Evolutionary conservation across 2,797 vertebrate genomes (phyloP), one percentile per base, ranked within the genome.

Genomic region (Cuculus canorus): DNA sequence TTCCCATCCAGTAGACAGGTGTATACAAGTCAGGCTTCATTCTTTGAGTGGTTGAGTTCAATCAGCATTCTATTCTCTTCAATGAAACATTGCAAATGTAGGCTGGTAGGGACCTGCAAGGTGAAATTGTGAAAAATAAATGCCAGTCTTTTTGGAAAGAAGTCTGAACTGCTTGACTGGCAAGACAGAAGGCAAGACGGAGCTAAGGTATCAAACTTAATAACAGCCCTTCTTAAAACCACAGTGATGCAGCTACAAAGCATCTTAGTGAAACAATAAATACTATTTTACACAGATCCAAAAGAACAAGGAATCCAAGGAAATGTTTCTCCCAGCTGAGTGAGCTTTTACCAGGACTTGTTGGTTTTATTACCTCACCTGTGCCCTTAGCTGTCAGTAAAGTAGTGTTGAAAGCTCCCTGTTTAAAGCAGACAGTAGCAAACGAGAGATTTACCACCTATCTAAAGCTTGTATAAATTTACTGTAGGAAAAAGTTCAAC

Each of bases 301-400:
- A 82, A 70, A 88, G 93, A 76, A 0, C 52, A 92, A 79, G 45
- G 25, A 72, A 91, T 91, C 83, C 80, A 30, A 96, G 73, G 60
- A 66, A 95, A 90, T 56, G 75, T 93, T 89, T 93, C 81, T 95
- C 52, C 43, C 89, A 91, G 57, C n/a, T 85, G 61, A 97, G 95
- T 68, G 39, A 82, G 85, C 56, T 43, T 96, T 97, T 95, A 76
- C 66, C 65, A 87, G 45, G 56, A 57, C 92, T 93, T 97, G 65
- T 93, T 92, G 80, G 82, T 92, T 97, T 95, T 95, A 93, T 96
- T 96, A 97, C 96, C 93, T 96, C 94, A 97, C 92, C 83, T 89
- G 47, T 66, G 53, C 66, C 84, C 91, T 87, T 63, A 93, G 90
- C 81, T 86, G 47, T 92, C 79, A 92, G 89, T 27, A 95, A 79